Evolutionary conservation across 1,140 invertebrate species (phyloP), one percentile per base, ranked within the genome.

Genomic region (Arctopsyche grandis): DNA sequence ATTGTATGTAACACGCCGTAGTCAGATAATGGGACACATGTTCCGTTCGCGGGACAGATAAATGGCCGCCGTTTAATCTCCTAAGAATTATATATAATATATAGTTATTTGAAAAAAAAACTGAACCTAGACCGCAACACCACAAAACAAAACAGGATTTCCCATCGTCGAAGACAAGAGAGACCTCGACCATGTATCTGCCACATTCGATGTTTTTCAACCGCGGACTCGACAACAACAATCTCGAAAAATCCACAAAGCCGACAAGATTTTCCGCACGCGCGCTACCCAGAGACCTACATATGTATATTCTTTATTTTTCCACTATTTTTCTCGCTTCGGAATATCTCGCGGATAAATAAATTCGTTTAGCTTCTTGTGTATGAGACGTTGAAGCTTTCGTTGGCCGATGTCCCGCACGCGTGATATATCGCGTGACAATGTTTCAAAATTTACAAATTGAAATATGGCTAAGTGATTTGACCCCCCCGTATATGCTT

Each of bases 141-240:
- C 71, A 16, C 80, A 77, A 60, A 52, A 12, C 46, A 81, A 78
- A 81, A 81, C 80, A 81, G 80, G 80, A 81, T 79, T 81, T 81
- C 80, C 76, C 70, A 81, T 75, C 46, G 29, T 38, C 21, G 21
- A 21, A 60, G 56, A 60, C 56, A 19, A 9, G 56, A 60, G 56
- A 60, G 56, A 48, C 52, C 22, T 12, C 52, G 73, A 38, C 52
- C 71, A 9, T 73, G 69, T 75, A 75, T 75, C 73, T 75, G 73
- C 29, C 73, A 75, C 73, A 73, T 52, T 52, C 29, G 48, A 75
- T 75, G 44, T 75, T 75, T 75, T 75, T 48, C 66, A 24, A 69
- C 66, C 19, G 52, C 52, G 60, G 10, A 12, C 9, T 69, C 66
- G 12, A 24, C 21, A 16, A 16, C 21, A 58, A 66, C 16, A 22